phyloP scores from a whole-genome alignment of 2,888 invertebrate genomes.

The Girardia tigrina region DNA sequence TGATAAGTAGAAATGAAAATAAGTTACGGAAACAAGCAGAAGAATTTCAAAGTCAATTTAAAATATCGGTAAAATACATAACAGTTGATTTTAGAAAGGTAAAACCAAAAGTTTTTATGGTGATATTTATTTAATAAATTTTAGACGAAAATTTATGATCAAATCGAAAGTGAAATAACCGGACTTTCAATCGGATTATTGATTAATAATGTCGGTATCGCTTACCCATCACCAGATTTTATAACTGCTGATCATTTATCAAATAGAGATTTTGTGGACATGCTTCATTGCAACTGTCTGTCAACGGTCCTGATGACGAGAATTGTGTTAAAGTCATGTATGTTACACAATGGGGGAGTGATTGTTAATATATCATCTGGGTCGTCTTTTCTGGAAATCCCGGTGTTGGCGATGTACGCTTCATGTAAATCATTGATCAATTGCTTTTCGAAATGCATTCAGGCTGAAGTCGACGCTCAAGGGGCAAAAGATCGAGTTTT shows the following conservation, averaged over 20 bases:
- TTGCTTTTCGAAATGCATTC: slow-evolving; percentile 54
- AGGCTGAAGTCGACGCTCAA: slow-evolving; percentile 1
- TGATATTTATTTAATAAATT: too few species aligned
- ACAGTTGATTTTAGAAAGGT: not conserved
- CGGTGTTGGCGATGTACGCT: slow-evolving; percentile 70
- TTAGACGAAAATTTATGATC: slow-evolving; percentile 32
- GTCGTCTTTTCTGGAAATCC: slow-evolving; percentile 67
- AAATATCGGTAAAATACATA: not conserved
- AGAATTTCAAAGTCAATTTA: not conserved
- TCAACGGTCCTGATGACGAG: slow-evolving; percentile 31
- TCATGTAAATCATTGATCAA: slow-evolving; percentile 59
- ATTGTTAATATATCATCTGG: slow-evolving; percentile 74
- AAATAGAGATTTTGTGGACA: not conserved
- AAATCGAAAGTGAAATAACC: not conserved
- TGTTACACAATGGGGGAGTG: slow-evolving; percentile 55
- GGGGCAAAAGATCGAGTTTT: not conserved
- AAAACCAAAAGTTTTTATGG: too few species aligned
- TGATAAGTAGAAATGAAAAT: not conserved
- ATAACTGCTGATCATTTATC: not conserved
- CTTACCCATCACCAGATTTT: slow-evolving; percentile 27
- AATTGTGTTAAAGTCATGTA: slow-evolving; percentile 21
- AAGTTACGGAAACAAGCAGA: not conserved
- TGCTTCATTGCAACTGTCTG: slow-evolving; percentile 33
- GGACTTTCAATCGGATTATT: slow-evolving; percentile 1
- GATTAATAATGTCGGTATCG: slow-evolving; percentile 35